Conservation (phyloP, 2,797 vertebrate genomes). For the Tiaroga cobitis region DNA sequence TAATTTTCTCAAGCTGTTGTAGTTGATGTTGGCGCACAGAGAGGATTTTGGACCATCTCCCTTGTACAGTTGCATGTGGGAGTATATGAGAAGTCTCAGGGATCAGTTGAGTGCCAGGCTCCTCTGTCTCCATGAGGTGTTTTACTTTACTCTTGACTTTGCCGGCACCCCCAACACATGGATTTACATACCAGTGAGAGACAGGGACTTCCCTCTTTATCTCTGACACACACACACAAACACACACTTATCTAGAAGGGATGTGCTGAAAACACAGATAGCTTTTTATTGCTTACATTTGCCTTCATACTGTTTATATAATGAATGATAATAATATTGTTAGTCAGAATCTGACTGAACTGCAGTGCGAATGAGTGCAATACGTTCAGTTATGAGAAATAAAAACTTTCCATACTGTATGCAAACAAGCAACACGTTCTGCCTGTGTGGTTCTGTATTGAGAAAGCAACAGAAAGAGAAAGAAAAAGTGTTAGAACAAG, state of each 20-base stretch:
- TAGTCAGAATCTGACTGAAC: background rate
- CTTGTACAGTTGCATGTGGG: background rate
- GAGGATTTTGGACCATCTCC: background rate
- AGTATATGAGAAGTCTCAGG: constrained; percentile 11
- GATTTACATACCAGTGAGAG: constrained; percentile 14
- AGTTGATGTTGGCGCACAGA: background rate
- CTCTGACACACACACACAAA: background rate
- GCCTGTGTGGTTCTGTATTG: background rate
- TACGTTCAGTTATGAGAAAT: background rate
- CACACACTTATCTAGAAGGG: constrained; percentile 17
- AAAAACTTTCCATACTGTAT: background rate
- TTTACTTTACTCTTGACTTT: constrained; percentile 13
- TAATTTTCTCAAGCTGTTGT: background rate
- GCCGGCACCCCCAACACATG: background rate
- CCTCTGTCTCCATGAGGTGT: background rate
- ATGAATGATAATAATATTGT: background rate
- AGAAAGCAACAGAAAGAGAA: constrained; percentile 36
- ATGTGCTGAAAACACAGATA: constrained; percentile 40
- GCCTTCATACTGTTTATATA: constrained; percentile 20
- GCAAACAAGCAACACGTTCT: background rate
- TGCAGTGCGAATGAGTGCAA: background rate
- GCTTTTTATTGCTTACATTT: constrained; percentile 17
- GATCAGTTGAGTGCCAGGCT: constrained; percentile 13
- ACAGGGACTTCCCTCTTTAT: constrained; percentile 17
- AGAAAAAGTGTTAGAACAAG: background rate